Conservation (phyloP, 2,888 invertebrate genomes). For the Sturmia bella region DNA sequence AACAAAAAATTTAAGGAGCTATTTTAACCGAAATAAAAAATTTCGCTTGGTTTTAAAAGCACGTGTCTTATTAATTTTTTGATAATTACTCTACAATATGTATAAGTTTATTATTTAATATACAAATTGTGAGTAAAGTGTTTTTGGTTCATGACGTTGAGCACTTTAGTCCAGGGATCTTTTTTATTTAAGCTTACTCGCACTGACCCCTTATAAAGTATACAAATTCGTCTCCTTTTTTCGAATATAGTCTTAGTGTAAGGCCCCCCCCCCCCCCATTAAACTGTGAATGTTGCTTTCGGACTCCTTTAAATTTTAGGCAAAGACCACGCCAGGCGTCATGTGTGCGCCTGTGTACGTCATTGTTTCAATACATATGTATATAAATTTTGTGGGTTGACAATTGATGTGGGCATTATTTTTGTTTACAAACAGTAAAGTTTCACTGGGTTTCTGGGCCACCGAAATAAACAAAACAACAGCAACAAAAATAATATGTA, state of each 20-base stretch:
- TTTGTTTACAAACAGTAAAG: constrained; percentile 46
- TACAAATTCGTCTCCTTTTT: too few relatives aligned
- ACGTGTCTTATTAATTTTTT: too few relatives aligned
- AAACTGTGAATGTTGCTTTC: neutral
- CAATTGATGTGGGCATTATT: constrained; percentile 70
- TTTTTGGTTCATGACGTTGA: too few relatives aligned
- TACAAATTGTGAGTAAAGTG: too few relatives aligned
- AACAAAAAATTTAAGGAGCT: too few relatives aligned
- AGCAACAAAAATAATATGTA: neutral
- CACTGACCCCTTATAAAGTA: too few relatives aligned
- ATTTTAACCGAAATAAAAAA: too few relatives aligned
- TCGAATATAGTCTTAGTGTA: neutral
- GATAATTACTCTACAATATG: too few relatives aligned
- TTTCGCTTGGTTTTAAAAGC: too few relatives aligned
- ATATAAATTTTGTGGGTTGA: constrained; percentile 68
- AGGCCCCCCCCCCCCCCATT: constrained; percentile 24
- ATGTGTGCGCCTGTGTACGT: neutral
- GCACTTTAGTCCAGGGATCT: too few relatives aligned
- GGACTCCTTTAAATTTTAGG: constrained; percentile 11
- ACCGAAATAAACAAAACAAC: constrained; percentile 42
- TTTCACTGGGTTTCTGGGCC: constrained; percentile 74
- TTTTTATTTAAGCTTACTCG: too few relatives aligned
- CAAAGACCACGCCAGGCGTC: neutral
- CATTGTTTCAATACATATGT: neutral
- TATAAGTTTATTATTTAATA: too few relatives aligned